A percentile compares a stretch with the other conserved stretches of the same genome.
These are phyloP conservation scores for Macaria notata DNA, from an alignment of 2,888 invertebrate species.

Conservation along the genomic window DNA sequence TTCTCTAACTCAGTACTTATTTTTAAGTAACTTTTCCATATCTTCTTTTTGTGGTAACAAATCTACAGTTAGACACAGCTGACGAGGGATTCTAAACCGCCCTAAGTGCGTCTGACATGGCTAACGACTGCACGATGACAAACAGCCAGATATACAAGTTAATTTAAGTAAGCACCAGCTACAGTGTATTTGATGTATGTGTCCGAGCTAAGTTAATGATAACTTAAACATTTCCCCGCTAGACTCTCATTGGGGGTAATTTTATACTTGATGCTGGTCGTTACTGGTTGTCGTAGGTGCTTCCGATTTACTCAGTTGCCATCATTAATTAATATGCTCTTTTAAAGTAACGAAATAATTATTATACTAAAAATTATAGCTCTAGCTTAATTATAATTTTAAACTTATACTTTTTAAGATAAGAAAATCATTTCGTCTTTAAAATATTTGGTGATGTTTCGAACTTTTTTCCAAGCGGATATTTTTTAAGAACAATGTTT, in stretches of 20 bases:
- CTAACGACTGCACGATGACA: not conserved
- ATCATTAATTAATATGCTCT: not conserved
- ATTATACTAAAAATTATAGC: no score
- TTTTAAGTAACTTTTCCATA: no score
- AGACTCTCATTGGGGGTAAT: slow-evolving; percentile 24
- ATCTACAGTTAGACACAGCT: not conserved
- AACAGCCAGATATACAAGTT: not conserved
- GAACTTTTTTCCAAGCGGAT: no score
- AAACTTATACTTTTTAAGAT: no score
- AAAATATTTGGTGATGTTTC: no score
- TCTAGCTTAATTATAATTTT: no score
- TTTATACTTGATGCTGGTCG: no score
- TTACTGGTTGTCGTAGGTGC: not conserved
- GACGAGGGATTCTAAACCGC: not conserved
- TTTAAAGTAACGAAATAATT: not conserved
- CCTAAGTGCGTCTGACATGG: not conserved
- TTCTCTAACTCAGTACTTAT: not conserved
- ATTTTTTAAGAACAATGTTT: no score
- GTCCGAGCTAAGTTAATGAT: slow-evolving; percentile 22
- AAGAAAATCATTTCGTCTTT: no score
- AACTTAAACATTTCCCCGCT: slow-evolving; percentile 18
- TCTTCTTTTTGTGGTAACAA: no score
- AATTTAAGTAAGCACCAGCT: slow-evolving; percentile 8
- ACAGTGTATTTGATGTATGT: slow-evolving; percentile 21
- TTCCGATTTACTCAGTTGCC: not conserved